Evolutionary conservation across 2,113 vertebrate species (phyloP).

Genomic region (Polypterus senegalus): DNA sequence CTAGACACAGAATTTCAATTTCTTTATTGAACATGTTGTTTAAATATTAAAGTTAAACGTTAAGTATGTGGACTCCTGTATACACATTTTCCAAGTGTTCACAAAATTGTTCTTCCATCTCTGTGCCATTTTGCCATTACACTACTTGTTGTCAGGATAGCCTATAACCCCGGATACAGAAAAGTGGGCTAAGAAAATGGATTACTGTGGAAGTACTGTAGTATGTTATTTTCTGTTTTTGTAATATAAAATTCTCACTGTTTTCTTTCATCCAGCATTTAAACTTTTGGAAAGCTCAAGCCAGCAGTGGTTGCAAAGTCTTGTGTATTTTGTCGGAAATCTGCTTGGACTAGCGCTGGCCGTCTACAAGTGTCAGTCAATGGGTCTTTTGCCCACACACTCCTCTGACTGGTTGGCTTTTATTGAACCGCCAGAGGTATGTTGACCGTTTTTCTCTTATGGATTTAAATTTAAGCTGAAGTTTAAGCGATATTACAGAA

Average conservation of each 20-base stretch:
- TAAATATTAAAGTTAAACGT: no score
- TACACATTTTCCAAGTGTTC: no score
- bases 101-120: no score
- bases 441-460: not conserved
- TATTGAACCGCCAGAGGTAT: conserved; percentile 86
- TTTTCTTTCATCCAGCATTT: conserved; percentile 54
- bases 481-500: not conserved
- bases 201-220: no score
- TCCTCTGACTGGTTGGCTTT: conserved; percentile 94
- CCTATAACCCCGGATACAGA: no score
- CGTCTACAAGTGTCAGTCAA: conserved; percentile 94
- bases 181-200: no score
- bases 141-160: no score
- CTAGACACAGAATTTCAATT: no score
- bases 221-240: no score
- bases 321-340: conserved; percentile 89
- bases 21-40: no score
- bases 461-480: not conserved
- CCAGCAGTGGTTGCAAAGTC: conserved; percentile 85
- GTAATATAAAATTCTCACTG: not conserved
- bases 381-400: conserved; percentile 88
- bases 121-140: no score
- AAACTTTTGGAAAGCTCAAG: conserved; percentile 91
- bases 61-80: no score
- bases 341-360: conserved; percentile 80